Conservation (phyloP, 2,888 invertebrate species). For the Volucella inanis region DNA sequence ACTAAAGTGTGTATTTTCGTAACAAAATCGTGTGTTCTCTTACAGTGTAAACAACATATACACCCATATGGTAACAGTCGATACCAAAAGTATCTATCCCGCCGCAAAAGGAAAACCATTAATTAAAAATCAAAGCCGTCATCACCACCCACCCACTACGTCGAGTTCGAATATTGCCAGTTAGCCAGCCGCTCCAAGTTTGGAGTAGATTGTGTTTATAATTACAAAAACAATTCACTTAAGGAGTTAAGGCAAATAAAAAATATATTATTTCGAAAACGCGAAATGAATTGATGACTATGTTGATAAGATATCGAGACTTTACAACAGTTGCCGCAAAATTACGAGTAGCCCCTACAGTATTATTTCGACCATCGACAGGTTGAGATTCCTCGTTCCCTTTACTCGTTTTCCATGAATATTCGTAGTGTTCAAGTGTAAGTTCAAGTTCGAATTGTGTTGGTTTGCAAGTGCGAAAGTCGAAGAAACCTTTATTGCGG, state of each 20-base stretch:
- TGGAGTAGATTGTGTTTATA: conserved; percentile 4
- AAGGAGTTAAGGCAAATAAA: not conserved
- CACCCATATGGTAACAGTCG: conserved; percentile 7
- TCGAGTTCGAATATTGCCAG: too few relatives aligned
- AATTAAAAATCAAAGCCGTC: conserved; percentile 3
- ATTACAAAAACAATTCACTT: not conserved
- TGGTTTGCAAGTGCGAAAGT: not conserved
- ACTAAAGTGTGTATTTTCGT: not conserved
- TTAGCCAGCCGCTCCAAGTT: not conserved
- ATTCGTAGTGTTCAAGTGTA: not conserved
- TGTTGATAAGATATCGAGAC: conserved; percentile 43
- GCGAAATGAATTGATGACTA: conserved; percentile 60
- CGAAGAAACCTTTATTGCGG: not conserved
- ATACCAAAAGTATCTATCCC: not conserved
- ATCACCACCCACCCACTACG: not conserved
- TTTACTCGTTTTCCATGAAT: not conserved
- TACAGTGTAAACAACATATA: conserved; percentile 16
- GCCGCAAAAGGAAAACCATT: conserved; percentile 22
- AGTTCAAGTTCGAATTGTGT: not conserved
- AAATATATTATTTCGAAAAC: conserved; percentile 40
- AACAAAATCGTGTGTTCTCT: conserved; percentile 23
- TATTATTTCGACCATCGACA: conserved; percentile 42
- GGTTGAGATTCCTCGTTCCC: conserved; percentile 32
- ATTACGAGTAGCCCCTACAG: conserved; percentile 18
- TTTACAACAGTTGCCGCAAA: conserved; percentile 11